A percentile compares a stretch with the other conserved stretches of the same genome.
Conservation (phyloP, 2,113 vertebrate species). For the Stictonetta naevosa region DNA sequence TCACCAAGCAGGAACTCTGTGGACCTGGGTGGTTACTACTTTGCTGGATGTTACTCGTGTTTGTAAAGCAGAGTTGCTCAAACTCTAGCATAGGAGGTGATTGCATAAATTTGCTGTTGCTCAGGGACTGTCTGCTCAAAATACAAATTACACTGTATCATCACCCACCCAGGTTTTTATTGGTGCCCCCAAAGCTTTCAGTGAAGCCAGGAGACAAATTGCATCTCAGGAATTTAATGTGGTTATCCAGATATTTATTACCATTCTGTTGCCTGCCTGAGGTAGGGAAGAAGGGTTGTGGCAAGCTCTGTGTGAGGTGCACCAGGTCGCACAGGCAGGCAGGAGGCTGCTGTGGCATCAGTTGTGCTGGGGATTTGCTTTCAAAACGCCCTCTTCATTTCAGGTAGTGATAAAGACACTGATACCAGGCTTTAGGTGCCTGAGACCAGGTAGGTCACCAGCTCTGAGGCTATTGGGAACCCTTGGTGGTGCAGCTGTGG, state of each 20-base stretch:
- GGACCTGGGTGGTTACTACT: conserved; percentile 49
- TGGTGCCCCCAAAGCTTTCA: neutral
- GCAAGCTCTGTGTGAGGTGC: neutral
- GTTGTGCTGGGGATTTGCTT: neutral
- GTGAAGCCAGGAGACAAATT: conserved; percentile 11
- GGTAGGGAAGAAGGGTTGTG: neutral
- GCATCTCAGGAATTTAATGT: conserved; percentile 41
- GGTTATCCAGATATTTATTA: conserved; percentile 14
- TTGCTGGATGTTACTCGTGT: conserved; percentile 12
- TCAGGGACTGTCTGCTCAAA: conserved; percentile 5
- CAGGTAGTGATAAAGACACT: neutral
- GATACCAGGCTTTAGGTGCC: neutral
- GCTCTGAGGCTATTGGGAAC: neutral
- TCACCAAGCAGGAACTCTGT: conserved; percentile 42
- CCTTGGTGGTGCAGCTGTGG: neutral
- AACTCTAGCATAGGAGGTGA: neutral
- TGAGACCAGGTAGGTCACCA: neutral
- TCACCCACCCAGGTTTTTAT: neutral
- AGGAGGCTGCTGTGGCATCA: neutral
- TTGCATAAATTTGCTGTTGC: conserved; percentile 23
- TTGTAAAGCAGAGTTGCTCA: conserved; percentile 23
- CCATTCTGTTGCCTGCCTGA: neutral
- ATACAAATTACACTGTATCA: neutral
- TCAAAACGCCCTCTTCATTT: neutral
- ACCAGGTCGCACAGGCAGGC: neutral